A percentile compares a stretch with the other conserved stretches of the same genome.
phyloP scores from a whole-genome alignment of 2,113 vertebrate species.

The Corvus cornix region DNA sequence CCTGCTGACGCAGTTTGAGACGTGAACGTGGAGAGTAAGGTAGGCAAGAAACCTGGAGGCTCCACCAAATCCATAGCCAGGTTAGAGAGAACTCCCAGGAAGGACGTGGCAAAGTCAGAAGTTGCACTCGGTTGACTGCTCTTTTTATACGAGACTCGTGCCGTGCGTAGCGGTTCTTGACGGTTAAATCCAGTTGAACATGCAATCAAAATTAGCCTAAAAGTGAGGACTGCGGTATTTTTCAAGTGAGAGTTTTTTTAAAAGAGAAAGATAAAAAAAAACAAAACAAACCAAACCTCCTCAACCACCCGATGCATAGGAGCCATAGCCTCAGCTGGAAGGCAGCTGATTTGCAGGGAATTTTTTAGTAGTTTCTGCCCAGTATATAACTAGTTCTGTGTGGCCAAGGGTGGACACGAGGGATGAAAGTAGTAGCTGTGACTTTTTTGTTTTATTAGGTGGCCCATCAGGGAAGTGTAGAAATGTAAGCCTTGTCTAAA shows the following conservation, averaged over 20 bases:
- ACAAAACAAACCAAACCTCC: not conserved
- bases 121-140: slow-evolving; percentile 66
- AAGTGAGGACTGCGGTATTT: slow-evolving; percentile 69
- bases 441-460: slow-evolving; percentile 32
- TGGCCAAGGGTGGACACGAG: slow-evolving; percentile 64
- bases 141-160: slow-evolving; percentile 53
- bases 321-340: slow-evolving; percentile 79
- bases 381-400: slow-evolving; percentile 68
- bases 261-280: not conserved
- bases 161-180: slow-evolving; percentile 52
- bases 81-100: slow-evolving; percentile 42
- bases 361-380: slow-evolving; percentile 76
- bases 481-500: slow-evolving; percentile 68
- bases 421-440: slow-evolving; percentile 69
- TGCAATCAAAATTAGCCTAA: slow-evolving; percentile 59
- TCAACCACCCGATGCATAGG: slow-evolving; percentile 72
- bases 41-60: slow-evolving; percentile 75
- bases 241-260: slow-evolving; percentile 48
- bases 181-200: slow-evolving; percentile 54
- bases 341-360: slow-evolving; percentile 78
- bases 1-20: slow-evolving; percentile 97
- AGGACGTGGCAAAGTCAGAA: slow-evolving; percentile 52
- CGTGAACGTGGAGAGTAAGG: slow-evolving; percentile 82
- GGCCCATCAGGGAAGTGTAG: slow-evolving; percentile 66
- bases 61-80: slow-evolving; percentile 51